phyloP scores from a whole-genome alignment of 1,140 invertebrate species.

The Meloidogyne floridensis region DNA sequence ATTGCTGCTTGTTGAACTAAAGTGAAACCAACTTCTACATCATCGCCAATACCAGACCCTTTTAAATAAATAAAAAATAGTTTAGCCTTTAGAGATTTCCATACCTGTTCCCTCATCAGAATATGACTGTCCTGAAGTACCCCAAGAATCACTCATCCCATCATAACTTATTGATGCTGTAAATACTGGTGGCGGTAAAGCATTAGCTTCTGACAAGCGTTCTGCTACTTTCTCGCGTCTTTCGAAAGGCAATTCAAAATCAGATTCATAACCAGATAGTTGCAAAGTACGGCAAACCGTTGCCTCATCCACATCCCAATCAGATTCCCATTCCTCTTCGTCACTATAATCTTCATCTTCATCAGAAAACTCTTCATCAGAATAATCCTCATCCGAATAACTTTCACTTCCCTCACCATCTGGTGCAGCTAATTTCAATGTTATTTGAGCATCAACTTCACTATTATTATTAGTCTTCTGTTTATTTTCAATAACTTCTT shows the following conservation, averaged over 20 bases:
- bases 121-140: conserved; percentile 4
- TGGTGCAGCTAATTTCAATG: neutral
- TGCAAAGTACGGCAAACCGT: conserved; percentile 35
- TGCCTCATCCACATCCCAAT: conserved; percentile 24
- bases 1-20: conserved; percentile 56
- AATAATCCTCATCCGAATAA: conserved; percentile 25
- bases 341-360: conserved; percentile 4
- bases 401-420: conserved; percentile 16
- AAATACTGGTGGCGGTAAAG: conserved; percentile 60
- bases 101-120: conserved; percentile 33
- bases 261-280: conserved; percentile 32
- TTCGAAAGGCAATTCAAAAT: conserved; percentile 41
- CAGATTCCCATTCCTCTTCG: conserved; percentile 32
- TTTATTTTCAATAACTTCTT: neutral
- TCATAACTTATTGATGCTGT: conserved; percentile 64
- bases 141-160: conserved; percentile 52
- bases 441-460: conserved; percentile 2
- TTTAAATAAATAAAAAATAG: neutral
- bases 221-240: conserved; percentile 19
- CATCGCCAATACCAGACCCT: conserved; percentile 34
- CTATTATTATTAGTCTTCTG: conserved; percentile 11
- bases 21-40: conserved; percentile 56
- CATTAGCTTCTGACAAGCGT: conserved; percentile 40
- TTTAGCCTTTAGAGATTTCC: conserved; percentile 12
- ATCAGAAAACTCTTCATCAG: conserved; percentile 28